Base-by-base conservation (phyloP, 1,140 invertebrate genomes). In the Akabosia matsudoensis region DNA sequence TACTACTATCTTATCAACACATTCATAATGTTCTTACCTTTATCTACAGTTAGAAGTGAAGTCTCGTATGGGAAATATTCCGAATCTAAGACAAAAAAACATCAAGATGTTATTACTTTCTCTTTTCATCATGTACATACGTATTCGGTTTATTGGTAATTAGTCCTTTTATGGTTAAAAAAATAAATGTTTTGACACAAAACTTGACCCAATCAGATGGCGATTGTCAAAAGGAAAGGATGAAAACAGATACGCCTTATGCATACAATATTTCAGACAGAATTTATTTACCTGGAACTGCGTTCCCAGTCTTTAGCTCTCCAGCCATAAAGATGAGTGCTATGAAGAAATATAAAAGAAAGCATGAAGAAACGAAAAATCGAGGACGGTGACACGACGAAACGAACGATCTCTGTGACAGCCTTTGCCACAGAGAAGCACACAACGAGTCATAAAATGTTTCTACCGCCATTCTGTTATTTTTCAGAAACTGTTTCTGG, bases 1-100 rank as follows among this genome's bases (percentile, higher is more conserved):
- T n/a, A n/a, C n/a, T n/a, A n/a, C n/a, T n/a, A n/a, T n/a, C n/a
- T n/a, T n/a, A n/a, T n/a, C n/a, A n/a, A 45, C 37, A 56, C 14
- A 4, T 56, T 56, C 24, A 24, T 56, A 56, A 56, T 45, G 37
- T 45, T 61, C 54, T 22, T 67, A 67, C 61, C 61, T 67, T 67
- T 67, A 67, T 67, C 61, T 1, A 67, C 61, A n/a, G 61, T 67
- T 24, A 67, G 61, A 3, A 67, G 28, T 31, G 61, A 67, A 4
- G 61, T 67, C 31, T 67, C 61, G 28, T 67, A 67, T 10, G 61
- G 61, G 30, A 67, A 67, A 67, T 67, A 67, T 67, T 67, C 61
- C 28, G 61, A 67, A n/a, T 67, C 61, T 67, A n/a, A 2, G 31
- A 31, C 10, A 28, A 67, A 67, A 56, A 22, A 56, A 56, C 24